A percentile compares a stretch with the other conserved stretches of the same genome.
Conservation (phyloP, 2,888 invertebrate species). For the Agrochola circellaris region DNA sequence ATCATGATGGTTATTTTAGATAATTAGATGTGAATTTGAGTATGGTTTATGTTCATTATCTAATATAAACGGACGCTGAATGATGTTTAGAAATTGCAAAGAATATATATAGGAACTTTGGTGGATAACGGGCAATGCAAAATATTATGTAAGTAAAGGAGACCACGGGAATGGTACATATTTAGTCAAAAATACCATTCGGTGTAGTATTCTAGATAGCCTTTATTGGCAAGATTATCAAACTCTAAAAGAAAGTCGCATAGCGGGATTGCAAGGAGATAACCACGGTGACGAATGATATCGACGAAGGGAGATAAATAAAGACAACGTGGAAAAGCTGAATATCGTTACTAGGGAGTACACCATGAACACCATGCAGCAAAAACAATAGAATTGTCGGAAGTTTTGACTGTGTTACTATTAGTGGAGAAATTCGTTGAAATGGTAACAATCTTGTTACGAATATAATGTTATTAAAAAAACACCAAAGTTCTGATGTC, state of each 20-base stretch:
- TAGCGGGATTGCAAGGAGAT: not conserved
- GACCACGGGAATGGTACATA: not conserved
- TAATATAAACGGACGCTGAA: not conserved
- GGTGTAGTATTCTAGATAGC: no score
- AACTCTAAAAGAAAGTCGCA: not conserved
- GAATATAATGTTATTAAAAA: not conserved
- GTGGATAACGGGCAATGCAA: not conserved
- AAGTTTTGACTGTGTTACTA: not conserved
- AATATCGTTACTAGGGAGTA: fast-evolving
- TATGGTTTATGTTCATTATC: conserved; percentile 1
- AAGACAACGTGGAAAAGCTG: no score
- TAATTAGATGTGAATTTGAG: conserved; percentile 11
- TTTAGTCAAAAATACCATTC: not conserved
- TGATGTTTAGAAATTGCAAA: not conserved
- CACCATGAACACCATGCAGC: not conserved
- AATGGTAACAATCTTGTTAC: not conserved
- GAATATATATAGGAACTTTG: not conserved
- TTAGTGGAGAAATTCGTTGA: not conserved
- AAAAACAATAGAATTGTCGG: not conserved
- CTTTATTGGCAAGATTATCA: not conserved
- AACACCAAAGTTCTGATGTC: not conserved
- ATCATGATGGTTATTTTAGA: conserved; percentile 47
- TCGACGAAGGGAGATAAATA: not conserved
- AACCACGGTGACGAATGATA: not conserved
- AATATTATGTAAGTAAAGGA: not conserved